Evolutionary conservation across 2,888 invertebrate species (phyloP), one percentile per base, ranked within the genome.

Genomic region (Volucella bombylans): DNA sequence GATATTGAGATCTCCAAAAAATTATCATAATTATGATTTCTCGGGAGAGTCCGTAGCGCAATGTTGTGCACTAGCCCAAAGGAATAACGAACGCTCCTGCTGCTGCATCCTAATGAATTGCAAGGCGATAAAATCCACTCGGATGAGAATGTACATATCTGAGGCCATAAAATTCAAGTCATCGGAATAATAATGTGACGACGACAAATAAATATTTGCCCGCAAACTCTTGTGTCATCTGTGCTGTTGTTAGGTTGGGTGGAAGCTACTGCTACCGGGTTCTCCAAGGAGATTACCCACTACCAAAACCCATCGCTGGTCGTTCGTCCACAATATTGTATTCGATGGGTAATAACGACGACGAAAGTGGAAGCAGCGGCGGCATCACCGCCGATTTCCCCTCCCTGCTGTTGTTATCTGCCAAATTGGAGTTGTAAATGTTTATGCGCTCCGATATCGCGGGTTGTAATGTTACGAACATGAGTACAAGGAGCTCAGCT

Each of bases 361-460:
- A 41, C 49, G 45, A 41, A 18, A 52, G 59, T 59, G 50, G 47
- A n/a, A 62, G 59, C 61, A 45, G 57, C 38, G 50, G 52, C 62
- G 49, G 68, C 50, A 71, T 54, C 23, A 67, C 52, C 64, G 65
- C 61, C 59, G 69, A 49, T 39, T 55, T 61, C 45, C 54, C 49
- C 49, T 52, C 47, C 59, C 52, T 80, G 69, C 47, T 52, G 81
- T 85, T 85, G 85, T 85, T 85, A 85, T 85, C 85, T 85, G 77
- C 81, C 85, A 85, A 85, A 85, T 85, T 85, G 81, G 81, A 85
- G 85, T 85, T 85, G 85, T 85, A 85, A 85, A 85, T 81, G 81
- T 85, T 85, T 85, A 81, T 85, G 85, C 52, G 81, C 81, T 71
- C 62, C 76, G 85, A 85, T 85, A 85, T 81, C 85, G 81, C 81